Conservation (phyloP, 2,797 vertebrate species). For the Spatula versicolor region DNA sequence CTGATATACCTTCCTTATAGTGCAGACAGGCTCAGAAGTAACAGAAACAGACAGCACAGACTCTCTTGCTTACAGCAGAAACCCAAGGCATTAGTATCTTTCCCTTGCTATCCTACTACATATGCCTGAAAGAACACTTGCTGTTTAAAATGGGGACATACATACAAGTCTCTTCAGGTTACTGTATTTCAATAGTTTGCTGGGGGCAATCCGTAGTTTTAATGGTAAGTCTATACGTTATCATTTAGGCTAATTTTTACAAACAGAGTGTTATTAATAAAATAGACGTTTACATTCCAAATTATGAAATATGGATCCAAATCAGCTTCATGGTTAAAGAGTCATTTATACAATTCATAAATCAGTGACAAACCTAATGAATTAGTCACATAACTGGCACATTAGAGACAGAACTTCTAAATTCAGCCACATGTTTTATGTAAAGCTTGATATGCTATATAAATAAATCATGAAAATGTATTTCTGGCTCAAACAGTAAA, state of each 20-base stretch:
- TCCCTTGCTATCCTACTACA: background rate
- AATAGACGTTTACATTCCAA: conserved; percentile 57
- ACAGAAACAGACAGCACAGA: background rate
- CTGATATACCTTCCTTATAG: background rate
- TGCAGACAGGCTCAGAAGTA: background rate
- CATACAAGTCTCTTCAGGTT: background rate
- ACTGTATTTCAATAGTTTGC: background rate
- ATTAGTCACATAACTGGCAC: conserved; percentile 72
- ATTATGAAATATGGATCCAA: conserved; percentile 61
- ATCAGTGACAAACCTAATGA: conserved; percentile 67
- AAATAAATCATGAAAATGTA: conserved; percentile 71
- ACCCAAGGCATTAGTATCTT: background rate
- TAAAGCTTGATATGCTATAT: conserved; percentile 18
- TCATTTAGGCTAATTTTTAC: conserved; percentile 35
- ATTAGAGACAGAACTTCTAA: conserved; percentile 54
- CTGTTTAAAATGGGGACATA: background rate
- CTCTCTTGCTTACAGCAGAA: background rate
- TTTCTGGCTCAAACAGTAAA: conserved; percentile 66
- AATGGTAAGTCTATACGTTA: background rate
- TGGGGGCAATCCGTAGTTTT: background rate
- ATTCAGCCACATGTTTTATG: conserved; percentile 66
- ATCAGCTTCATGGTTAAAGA: conserved; percentile 49
- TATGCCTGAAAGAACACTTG: background rate
- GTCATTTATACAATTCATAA: conserved; percentile 67
- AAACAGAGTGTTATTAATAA: conserved; percentile 64